Evolutionary conservation across 2,113 vertebrate genomes (phyloP).

Genomic region (Limanda limanda): DNA sequence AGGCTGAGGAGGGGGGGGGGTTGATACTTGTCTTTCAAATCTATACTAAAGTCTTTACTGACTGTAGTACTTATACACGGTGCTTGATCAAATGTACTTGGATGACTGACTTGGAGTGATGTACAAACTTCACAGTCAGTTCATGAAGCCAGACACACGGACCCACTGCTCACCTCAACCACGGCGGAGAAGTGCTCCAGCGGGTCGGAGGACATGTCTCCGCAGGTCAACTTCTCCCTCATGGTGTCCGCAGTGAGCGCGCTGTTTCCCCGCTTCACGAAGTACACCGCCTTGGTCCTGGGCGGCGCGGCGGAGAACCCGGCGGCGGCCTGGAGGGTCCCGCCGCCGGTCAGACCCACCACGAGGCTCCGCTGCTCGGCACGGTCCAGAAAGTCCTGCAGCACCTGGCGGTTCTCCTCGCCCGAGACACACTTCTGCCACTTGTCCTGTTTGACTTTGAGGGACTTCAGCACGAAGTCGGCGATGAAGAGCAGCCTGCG

Average conservation of each 20-base stretch:
- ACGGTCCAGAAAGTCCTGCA: conserved; percentile 83
- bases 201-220: conserved; percentile 83
- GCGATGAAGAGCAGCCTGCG: conserved; percentile 76
- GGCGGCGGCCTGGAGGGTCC: conserved; percentile 70
- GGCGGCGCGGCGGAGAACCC: conserved; percentile 53
- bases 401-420: conserved; percentile 75
- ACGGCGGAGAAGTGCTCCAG: conserved; percentile 86
- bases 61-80: no score
- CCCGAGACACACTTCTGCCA: conserved; percentile 83
- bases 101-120: no score
- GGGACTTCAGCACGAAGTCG: conserved; percentile 75
- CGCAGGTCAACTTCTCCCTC: conserved; percentile 76
- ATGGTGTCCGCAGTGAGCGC: conserved; percentile 68
- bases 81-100: no score
- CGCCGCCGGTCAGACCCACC: conserved; percentile 72
- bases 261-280: conserved; percentile 74
- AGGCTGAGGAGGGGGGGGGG: no score
- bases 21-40: no score
- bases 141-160: neutral
- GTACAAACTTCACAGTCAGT: no score
- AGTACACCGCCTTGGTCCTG: conserved; percentile 81
- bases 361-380: conserved; percentile 73
- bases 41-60: no score
- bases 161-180: conserved; percentile 85
- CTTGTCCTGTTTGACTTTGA: conserved; percentile 80